Evolutionary conservation across 2,113 vertebrate species (phyloP).

Genomic region (Etheostoma spectabile): DNA sequence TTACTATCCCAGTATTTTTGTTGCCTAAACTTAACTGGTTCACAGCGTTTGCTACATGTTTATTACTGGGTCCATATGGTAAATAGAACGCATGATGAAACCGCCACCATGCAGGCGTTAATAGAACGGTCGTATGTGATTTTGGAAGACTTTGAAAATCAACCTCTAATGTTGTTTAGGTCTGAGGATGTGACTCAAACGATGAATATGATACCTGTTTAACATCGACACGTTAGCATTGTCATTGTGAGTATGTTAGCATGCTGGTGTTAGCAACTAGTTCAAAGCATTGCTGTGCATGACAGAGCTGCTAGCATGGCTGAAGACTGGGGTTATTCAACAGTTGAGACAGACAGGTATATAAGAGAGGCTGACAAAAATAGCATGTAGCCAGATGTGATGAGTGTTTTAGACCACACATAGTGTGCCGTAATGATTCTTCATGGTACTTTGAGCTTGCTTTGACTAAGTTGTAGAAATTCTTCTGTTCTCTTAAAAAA

Average conservation of each 20-base stretch:
- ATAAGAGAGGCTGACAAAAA: not conserved
- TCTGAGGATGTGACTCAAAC: not conserved
- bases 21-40: too few species aligned
- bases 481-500: too few species aligned
- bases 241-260: not conserved
- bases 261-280: not conserved
- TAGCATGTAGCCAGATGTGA: not conserved
- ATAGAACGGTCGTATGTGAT: too few species aligned
- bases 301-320: not conserved
- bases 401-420: not conserved
- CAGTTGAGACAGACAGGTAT: not conserved
- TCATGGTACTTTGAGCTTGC: constrained; percentile 14
- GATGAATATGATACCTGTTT: not conserved
- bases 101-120: too few species aligned
- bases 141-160: too few species aligned
- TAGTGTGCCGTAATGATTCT: not conserved
- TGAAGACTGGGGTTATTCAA: not conserved
- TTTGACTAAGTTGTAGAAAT: constrained; percentile 9
- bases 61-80: too few species aligned
- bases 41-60: too few species aligned
- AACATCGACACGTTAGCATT: not conserved
- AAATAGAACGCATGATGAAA: too few species aligned
- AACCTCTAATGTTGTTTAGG: too few species aligned
- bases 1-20: too few species aligned
- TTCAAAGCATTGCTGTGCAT: not conserved